phyloP scores from a whole-genome alignment of 2,113 vertebrate species.

The Microtus pennsylvanicus region DNA sequence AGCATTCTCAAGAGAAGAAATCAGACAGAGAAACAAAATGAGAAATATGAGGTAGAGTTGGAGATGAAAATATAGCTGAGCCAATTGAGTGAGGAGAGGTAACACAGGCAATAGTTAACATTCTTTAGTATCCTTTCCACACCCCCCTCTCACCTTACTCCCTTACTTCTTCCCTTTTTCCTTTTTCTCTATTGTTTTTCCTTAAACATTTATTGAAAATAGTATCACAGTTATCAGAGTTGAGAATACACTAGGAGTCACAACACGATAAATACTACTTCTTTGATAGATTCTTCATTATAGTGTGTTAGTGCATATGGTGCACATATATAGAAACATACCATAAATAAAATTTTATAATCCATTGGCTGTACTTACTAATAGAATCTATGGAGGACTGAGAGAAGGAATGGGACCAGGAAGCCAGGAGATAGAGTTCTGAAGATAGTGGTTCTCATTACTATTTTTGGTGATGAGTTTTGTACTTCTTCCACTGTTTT shows the following conservation, averaged over 20 bases:
- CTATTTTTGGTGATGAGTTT: background rate
- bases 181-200: background rate
- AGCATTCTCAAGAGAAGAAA: background rate
- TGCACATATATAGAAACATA: background rate
- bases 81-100: background rate
- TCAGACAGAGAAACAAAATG: background rate
- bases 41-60: background rate
- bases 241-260: background rate
- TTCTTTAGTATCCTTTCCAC: background rate
- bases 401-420: background rate
- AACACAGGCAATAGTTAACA: background rate
- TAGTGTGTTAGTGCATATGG: rapidly evolving
- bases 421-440: background rate
- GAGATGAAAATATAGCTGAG: background rate
- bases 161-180: no score
- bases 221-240: background rate
- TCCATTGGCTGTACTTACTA: background rate
- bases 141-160: background rate
- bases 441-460: background rate
- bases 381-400: background rate
- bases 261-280: background rate
- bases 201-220: background rate
- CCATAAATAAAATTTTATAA: background rate
- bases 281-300: background rate
- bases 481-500: background rate